Percentiles rank a stretch among this genome's conserved stretches.
Evolutionary conservation across 2,888 invertebrate genomes (phyloP).

Genomic region (Lamellibrachia columna): DNA sequence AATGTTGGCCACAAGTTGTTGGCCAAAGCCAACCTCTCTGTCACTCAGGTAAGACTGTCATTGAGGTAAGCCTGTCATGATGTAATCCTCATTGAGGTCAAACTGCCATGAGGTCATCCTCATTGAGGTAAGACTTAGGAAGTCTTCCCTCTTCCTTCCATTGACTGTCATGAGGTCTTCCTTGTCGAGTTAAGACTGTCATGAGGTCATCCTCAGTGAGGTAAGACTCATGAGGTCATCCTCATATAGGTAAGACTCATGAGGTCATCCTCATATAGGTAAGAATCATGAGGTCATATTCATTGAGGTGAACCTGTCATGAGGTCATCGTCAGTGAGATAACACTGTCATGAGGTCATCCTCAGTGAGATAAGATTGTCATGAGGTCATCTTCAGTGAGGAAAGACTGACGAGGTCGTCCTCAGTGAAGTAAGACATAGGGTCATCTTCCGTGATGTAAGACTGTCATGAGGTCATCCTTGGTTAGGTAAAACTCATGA

Average conservation of each 20-base stretch:
- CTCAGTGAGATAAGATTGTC: not conserved
- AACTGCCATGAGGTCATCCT: not conserved
- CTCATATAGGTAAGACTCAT: not conserved
- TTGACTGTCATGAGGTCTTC: not conserved
- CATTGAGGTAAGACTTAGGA: not conserved
- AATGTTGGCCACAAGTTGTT: conserved; percentile 13
- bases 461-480: too few relatives aligned
- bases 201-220: not conserved
- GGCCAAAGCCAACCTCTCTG: not conserved
- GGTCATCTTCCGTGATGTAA: too few relatives aligned
- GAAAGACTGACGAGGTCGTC: too few relatives aligned
- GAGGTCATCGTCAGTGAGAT: too few relatives aligned
- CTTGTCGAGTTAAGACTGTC: not conserved
- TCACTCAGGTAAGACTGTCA: not conserved
- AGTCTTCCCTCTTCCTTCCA: too few relatives aligned
- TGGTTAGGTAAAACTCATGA: too few relatives aligned
- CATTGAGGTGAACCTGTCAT: not conserved
- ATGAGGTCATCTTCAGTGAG: not conserved
- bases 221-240: not conserved
- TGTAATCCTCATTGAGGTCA: not conserved
- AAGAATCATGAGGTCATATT: not conserved
- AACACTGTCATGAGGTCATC: not conserved
- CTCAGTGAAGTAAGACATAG: too few relatives aligned
- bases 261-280: not conserved
- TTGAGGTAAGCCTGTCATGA: not conserved